Evolutionary conservation across 2,888 invertebrate species (phyloP).

Genomic region (Escarpia spicata): DNA sequence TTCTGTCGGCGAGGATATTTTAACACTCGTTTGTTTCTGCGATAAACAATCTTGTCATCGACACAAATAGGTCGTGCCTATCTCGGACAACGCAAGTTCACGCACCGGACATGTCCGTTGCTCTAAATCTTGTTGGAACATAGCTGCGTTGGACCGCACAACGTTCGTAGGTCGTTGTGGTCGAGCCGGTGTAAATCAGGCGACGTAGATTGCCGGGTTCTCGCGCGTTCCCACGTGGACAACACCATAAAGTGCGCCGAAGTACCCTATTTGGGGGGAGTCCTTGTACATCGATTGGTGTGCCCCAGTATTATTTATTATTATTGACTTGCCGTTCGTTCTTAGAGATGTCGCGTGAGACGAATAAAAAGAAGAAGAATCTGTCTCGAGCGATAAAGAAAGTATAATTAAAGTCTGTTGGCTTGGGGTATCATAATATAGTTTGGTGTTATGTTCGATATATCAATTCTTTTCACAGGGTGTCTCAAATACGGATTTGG

Average conservation of each 20-base stretch:
- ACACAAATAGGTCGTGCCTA: background rate
- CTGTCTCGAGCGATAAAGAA: background rate
- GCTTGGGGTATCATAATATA: background rate
- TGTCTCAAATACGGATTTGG: background rate
- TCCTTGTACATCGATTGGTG: background rate
- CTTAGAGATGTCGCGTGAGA: background rate
- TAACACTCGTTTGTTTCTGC: background rate
- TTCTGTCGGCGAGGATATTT: background rate
- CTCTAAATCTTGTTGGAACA: background rate
- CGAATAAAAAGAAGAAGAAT: background rate
- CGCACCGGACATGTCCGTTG: background rate
- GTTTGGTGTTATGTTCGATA: background rate
- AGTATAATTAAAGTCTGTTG: background rate
- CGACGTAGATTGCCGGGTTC: background rate
- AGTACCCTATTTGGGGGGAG: background rate
- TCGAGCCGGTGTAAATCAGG: background rate
- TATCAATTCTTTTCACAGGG: background rate
- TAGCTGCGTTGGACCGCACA: background rate
- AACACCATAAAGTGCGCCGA: background rate
- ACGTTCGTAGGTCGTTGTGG: background rate
- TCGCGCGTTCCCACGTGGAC: background rate
- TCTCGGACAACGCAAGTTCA: background rate
- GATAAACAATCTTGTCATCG: background rate
- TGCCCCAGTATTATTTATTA: background rate
- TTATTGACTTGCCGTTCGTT: constrained; percentile 10